Conservation (phyloP, 2,888 invertebrate species). For the Mythimna vitellina region DNA sequence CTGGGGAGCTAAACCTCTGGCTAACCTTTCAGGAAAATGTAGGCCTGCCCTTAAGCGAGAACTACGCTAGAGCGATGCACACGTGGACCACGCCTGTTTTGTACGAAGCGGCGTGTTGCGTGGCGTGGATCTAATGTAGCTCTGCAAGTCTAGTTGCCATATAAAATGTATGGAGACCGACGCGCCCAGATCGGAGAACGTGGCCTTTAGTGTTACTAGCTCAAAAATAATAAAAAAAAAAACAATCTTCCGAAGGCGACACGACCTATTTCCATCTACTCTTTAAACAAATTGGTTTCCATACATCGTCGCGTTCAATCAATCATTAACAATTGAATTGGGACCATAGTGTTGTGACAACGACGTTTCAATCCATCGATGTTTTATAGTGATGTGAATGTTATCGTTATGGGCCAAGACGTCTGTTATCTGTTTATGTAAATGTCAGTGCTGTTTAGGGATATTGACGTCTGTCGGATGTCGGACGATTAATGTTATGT, state of each 20-base stretch:
- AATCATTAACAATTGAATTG: slow-evolving; percentile 44
- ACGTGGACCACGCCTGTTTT: too few species aligned
- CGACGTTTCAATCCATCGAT: slow-evolving; percentile 33
- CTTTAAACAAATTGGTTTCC: slow-evolving; percentile 42
- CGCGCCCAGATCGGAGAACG: too few species aligned
- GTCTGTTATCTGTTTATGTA: slow-evolving; percentile 24
- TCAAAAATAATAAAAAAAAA: background rate
- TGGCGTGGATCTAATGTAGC: too few species aligned
- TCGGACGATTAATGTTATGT: slow-evolving; percentile 27
- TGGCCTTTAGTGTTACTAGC: too few species aligned
- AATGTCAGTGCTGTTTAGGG: slow-evolving; percentile 34
- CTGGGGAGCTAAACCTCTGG: too few species aligned
- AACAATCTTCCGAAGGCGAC: background rate
- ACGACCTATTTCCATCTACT: slow-evolving; percentile 13
- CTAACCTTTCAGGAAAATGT: too few species aligned
- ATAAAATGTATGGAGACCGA: too few species aligned
- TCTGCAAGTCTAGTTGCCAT: too few species aligned
- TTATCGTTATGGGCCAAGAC: slow-evolving; percentile 31
- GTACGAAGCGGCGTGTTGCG: too few species aligned
- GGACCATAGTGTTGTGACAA: slow-evolving; percentile 27
- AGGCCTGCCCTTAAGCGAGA: too few species aligned
- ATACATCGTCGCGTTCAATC: slow-evolving; percentile 37
- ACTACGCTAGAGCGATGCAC: too few species aligned
- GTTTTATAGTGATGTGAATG: slow-evolving; percentile 40
- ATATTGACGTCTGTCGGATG: slow-evolving; percentile 37